Percentiles rank a stretch among this genome's conserved stretches.
phyloP scores from a whole-genome alignment of 2,888 invertebrate genomes.

The Drosophila antonietae region DNA sequence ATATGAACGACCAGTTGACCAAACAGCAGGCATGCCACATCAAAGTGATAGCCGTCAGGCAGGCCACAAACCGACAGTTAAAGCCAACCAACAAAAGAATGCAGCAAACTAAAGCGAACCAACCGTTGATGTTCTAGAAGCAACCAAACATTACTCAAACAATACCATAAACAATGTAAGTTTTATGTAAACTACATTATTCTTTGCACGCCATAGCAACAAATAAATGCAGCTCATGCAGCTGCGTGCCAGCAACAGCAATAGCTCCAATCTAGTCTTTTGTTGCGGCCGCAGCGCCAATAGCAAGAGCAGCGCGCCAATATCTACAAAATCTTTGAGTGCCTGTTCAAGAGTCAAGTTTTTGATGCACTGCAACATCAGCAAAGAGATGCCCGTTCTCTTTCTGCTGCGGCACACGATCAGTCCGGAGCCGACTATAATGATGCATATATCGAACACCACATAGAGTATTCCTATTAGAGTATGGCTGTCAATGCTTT shows the following conservation, averaged over 20 bases:
- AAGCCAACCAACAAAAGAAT: slow-evolving; percentile 34
- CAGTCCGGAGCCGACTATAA: slow-evolving; percentile 15
- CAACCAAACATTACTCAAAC: not conserved
- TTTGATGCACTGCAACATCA: slow-evolving; percentile 26
- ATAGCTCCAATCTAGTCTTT: not conserved
- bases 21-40: slow-evolving; percentile 15
- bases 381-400: slow-evolving; percentile 13
- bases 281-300: not conserved
- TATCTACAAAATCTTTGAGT: slow-evolving; percentile 28
- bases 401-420: slow-evolving; percentile 1
- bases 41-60: slow-evolving; percentile 10
- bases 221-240: slow-evolving; percentile 16
- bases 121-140: slow-evolving; percentile 9
- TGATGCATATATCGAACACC: slow-evolving; percentile 11
- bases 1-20: slow-evolving; percentile 14
- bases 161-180: not conserved
- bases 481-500: not conserved
- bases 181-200: slow-evolving; percentile 20
- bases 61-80: slow-evolving; percentile 12
- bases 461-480: slow-evolving; percentile 3
- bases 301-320: slow-evolving; percentile 44
- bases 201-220: slow-evolving; percentile 2
- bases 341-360: slow-evolving; percentile 15
- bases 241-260: slow-evolving; percentile 21
- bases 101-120: slow-evolving; percentile 1